Conservation (phyloP, 2,113 vertebrate genomes). For the Amblyornis subalaris region DNA sequence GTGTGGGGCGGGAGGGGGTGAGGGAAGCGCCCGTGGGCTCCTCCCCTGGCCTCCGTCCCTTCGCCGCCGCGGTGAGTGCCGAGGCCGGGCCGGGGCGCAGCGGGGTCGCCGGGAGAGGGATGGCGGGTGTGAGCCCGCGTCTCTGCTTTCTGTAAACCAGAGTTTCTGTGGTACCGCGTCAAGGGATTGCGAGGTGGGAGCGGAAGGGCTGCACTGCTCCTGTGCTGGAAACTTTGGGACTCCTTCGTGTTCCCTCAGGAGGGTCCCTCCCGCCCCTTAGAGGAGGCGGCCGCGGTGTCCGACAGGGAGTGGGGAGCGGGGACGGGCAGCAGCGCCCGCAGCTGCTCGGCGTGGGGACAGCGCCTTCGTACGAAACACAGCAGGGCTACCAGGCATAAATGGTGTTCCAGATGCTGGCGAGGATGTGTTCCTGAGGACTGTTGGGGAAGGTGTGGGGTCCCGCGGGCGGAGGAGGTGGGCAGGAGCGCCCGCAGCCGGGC, state of each 20-base stretch:
- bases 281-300: not conserved
- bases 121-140: rapidly evolving
- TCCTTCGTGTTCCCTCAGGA: not conserved
- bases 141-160: not conserved
- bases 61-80: not conserved
- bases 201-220: not conserved
- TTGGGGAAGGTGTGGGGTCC: not conserved
- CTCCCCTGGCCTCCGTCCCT: not conserved
- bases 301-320: not conserved
- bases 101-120: not conserved
- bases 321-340: not conserved
- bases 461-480: not conserved
- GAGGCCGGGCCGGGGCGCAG: not conserved
- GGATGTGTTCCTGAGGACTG: not conserved
- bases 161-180: not conserved
- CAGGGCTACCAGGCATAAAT: not conserved
- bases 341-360: not conserved
- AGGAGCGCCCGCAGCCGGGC: not conserved
- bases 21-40: not conserved
- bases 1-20: not conserved
- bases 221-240: rapidly evolving
- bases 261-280: not conserved
- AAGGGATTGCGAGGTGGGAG: not conserved
- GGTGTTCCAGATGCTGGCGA: not conserved
- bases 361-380: rapidly evolving